phyloP scores from a whole-genome alignment of 2,797 vertebrate genomes.

The Phaenicophaeus curvirostris region DNA sequence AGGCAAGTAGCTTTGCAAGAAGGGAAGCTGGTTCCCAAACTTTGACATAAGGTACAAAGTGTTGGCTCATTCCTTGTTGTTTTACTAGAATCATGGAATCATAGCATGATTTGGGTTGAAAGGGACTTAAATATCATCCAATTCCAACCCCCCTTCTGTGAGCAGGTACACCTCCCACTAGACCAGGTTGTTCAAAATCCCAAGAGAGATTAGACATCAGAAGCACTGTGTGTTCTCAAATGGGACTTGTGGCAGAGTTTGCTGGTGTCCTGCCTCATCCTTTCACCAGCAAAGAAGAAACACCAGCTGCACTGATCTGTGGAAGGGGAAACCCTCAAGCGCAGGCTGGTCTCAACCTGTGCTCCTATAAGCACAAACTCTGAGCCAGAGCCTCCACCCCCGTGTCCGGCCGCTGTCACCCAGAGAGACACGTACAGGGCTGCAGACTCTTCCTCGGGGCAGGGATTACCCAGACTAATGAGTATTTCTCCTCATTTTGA shows the following conservation, averaged over 20 bases:
- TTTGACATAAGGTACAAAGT: not conserved
- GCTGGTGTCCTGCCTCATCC: not conserved
- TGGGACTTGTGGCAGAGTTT: not conserved
- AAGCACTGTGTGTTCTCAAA: rapidly evolving
- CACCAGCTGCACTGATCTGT: not conserved
- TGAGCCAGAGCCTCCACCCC: not conserved
- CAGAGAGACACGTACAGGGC: not conserved
- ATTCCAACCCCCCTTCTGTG: no score
- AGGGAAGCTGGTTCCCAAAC: not conserved
- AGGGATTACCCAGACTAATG: not conserved
- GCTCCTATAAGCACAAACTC: not conserved
- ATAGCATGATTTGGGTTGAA: no score
- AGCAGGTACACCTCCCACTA: no score
- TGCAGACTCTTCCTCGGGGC: not conserved
- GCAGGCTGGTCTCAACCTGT: not conserved
- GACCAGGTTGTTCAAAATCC: no score
- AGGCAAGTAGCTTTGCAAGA: not conserved
- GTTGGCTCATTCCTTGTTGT: rapidly evolving
- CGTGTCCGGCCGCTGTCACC: not conserved
- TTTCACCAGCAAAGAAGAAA: not conserved
- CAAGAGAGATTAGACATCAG: not conserved
- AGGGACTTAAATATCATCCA: no score
- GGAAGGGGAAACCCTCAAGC: not conserved
- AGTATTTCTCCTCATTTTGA: not conserved
- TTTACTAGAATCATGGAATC: not conserved